Percentiles rank a stretch among this genome's conserved stretches.
phyloP scores from a whole-genome alignment of 2,113 vertebrate species.

The Greenwoodochromis staneri region DNA sequence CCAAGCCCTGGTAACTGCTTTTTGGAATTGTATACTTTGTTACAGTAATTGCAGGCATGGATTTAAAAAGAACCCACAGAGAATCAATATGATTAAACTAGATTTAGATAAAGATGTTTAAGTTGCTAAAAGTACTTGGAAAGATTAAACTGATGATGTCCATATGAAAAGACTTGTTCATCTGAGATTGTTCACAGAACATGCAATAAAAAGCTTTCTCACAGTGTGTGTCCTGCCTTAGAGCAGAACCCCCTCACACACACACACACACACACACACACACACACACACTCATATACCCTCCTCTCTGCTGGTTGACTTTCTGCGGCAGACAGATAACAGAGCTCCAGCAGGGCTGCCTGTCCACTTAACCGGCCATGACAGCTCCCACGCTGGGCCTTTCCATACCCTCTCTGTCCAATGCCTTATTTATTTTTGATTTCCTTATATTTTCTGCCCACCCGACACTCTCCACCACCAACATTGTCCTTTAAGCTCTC shows the following conservation, averaged over 20 bases:
- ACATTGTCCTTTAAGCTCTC: not conserved
- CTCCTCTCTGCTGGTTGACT: not conserved
- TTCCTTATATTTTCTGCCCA: not conserved
- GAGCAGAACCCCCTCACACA: not conserved
- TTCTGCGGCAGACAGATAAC: slow-evolving; percentile 47
- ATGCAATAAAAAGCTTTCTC: slow-evolving; percentile 16
- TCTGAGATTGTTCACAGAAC: not conserved
- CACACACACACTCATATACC: too few relatives aligned
- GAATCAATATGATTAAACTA: not conserved
- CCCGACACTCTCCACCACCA: not conserved
- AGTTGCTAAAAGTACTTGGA: not conserved
- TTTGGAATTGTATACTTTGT: not conserved
- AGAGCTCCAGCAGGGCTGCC: slow-evolving; percentile 39
- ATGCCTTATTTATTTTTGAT: not conserved
- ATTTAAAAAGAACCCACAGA: not conserved
- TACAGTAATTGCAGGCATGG: not conserved
- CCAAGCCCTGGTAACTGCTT: not conserved
- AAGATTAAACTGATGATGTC: not conserved
- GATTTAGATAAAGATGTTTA: not conserved
- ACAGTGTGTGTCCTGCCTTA: not conserved
- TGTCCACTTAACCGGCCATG: slow-evolving; percentile 37
- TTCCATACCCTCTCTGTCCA: not conserved
- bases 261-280: not conserved
- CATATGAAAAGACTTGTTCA: not conserved
- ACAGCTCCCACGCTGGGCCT: slow-evolving; percentile 44